Evolutionary conservation across 2,888 invertebrate genomes (phyloP).

Genomic region (Ophion ventricosus): DNA sequence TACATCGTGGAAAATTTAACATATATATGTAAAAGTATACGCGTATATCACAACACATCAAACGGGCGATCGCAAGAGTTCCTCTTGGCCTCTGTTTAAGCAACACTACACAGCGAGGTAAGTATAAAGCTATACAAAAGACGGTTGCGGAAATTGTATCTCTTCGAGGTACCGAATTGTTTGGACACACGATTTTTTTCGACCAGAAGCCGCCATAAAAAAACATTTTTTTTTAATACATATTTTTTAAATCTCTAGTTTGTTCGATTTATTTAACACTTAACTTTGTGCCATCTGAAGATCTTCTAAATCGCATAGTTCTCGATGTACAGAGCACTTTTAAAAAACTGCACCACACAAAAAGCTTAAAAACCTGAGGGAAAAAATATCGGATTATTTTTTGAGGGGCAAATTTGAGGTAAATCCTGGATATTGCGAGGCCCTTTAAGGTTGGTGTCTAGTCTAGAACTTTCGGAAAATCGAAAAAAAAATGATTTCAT

Average conservation of each 20-base stretch:
- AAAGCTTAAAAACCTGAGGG: neutral
- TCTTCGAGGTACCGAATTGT: neutral
- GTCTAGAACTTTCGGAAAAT: too few species aligned
- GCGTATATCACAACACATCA: slow-evolving; percentile 14
- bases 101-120: slow-evolving; percentile 17
- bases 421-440: too few species aligned
- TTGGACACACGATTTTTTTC: neutral
- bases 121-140: slow-evolving; percentile 35
- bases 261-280: neutral
- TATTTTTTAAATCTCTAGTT: neutral
- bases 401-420: neutral
- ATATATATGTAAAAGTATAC: slow-evolving; percentile 27
- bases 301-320: neutral
- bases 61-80: slow-evolving; percentile 7
- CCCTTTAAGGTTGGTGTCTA: too few species aligned
- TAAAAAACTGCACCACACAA: neutral
- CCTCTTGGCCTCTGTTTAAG: neutral
- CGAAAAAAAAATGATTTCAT: too few species aligned
- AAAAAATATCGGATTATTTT: neutral
- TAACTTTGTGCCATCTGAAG: neutral
- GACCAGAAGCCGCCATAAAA: neutral
- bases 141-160: neutral
- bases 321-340: neutral
- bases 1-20: neutral
- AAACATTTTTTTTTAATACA: neutral